Evolutionary conservation across 1,140 invertebrate genomes (phyloP).

Genomic region (Vollenhovia emeryi): DNA sequence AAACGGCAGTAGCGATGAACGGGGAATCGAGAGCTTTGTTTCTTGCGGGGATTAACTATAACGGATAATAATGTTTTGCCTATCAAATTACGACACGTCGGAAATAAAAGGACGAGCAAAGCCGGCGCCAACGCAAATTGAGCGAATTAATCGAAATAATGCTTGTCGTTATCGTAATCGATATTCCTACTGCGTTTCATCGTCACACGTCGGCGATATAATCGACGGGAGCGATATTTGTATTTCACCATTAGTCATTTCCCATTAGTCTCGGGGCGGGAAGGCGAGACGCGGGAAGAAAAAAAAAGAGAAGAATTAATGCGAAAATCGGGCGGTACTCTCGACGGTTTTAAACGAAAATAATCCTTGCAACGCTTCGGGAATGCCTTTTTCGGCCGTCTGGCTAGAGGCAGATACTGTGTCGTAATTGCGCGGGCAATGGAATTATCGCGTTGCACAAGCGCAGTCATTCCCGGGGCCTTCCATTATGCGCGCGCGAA

Average conservation of each 20-base stretch:
- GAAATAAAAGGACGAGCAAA: neutral
- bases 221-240: conserved; percentile 36
- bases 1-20: neutral
- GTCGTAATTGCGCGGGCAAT: conserved; percentile 72
- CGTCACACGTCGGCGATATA: neutral
- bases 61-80: conserved; percentile 1
- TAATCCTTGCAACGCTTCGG: conserved; percentile 60
- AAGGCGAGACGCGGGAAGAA: neutral
- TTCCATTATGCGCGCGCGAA: conserved; percentile 70
- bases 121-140: neutral
- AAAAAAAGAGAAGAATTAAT: conserved; percentile 32
- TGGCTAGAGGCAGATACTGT: conserved; percentile 65
- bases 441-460: conserved; percentile 76
- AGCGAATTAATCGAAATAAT: conserved; percentile 34
- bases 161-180: conserved; percentile 28
- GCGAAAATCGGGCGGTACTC: neutral
- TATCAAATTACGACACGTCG: neutral
- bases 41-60: neutral
- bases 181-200: neutral
- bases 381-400: conserved; percentile 35
- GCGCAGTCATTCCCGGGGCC: conserved; percentile 71
- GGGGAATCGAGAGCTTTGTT: neutral
- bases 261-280: conserved; percentile 15
- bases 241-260: conserved; percentile 45
- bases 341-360: conserved; percentile 47